Base-by-base conservation (phyloP, 2,888 invertebrate species). In the Lasioglossum morio region DNA sequence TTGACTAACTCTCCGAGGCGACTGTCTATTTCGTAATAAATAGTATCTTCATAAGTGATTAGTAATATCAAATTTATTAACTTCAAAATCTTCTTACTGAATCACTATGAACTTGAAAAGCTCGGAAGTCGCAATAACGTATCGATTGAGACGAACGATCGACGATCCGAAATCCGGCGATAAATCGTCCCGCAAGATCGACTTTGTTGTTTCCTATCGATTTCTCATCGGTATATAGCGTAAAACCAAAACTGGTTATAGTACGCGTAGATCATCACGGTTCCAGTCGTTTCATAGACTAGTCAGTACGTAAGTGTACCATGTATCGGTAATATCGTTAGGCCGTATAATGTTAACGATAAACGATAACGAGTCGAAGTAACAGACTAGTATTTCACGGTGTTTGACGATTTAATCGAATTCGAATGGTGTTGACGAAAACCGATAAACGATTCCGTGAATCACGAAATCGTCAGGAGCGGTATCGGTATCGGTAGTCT, bases 221-320 rank as follows among this genome's bases (percentile, higher is more conserved):
- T 72, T 82, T 85, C 82, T 85, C 80, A 46, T 88, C 80, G 78
- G 78, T 74, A 81, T 74, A 46, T 72, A 83, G 72, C 40, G n/a
- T 81, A 72, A 80, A 76, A 70, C 72, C 34, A 53, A 40, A 46
- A 69, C 19, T 79, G 74, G 83, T 82, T 72, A 85, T 84, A 83
- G 76, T 81, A 73, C 46, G 72, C 74, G 73, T 57, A 82, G 79
- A 79, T 81, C 63, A 80, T 82, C 77, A 53, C 63, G 57, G 66
- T 53, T 79, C 82, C 87, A 83, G 85, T 79, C 80, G 82, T 87
- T 76, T 70, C 79, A 81, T 80, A 84, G 82, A 81, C 70, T 70
- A 70, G 60, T 43, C 77, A 79, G 60, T 81, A 76, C 43, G 43
- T 82, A 85, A 82, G 43, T 72, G 78, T 83, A 86, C 79, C 79